Base-by-base conservation (phyloP, 1,140 invertebrate species). In the Drosophila parvula region DNA sequence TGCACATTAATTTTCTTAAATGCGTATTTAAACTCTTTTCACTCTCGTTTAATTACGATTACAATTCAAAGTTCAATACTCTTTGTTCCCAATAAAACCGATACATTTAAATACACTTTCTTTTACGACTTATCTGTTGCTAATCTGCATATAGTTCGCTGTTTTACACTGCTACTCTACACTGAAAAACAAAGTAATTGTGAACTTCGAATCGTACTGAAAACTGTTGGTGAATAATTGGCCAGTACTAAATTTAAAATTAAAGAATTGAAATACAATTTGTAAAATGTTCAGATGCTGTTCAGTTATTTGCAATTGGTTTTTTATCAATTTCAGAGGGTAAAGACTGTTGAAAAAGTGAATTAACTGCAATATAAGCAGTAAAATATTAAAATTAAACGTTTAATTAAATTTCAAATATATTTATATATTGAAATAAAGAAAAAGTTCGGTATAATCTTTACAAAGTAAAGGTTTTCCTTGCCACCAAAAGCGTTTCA, bases 191-290 rank as follows among this genome's bases (percentile, higher is more conserved):
- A 5, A 30, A 7, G 3, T 30, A 0, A 30, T 30, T 30, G 30
- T 30, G 30, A 30, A 30, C 22, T 22, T 22, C 22, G 22, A 2
- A 22, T 22, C 22, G 22, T 2, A 22, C 22, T 22, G 22, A 22
- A 22, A 22, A 22, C 22, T n/a, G 22, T 22, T 22, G 1, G 22
- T 22, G 3, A 2, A 3, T 0, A 30, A 30, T 30, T 30, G 7
- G 2, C 4, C 30, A 30, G 30, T 30, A 5, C 7, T 30, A 7
- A 7, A 5, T n/a, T n/a, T n/a, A n/a, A n/a, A n/a, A n/a, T n/a
- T n/a, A n/a, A n/a, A n/a, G n/a, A n/a, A n/a, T 74, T 75, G 59
- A 74, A 74, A 51, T 44, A 56, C 67, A 53, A 61, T 74, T 51
- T 74, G 36, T 55, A 34, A 47, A 48, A 43, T 32, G 36, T 48